Base-by-base conservation (phyloP, 2,888 invertebrate species). In the Drosophila yooni region DNA sequence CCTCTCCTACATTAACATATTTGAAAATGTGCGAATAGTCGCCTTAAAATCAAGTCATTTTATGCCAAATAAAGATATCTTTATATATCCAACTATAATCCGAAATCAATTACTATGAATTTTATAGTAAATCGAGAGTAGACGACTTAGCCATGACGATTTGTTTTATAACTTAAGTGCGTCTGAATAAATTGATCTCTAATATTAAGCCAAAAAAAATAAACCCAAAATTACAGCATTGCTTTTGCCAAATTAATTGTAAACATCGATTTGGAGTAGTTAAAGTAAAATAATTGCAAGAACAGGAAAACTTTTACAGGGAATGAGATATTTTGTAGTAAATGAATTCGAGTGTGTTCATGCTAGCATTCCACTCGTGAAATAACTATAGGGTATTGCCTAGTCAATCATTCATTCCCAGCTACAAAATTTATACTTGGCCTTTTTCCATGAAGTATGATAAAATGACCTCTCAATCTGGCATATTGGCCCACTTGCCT, bases 401-500 rank as follows among this genome's bases (percentile, higher is more conserved):
- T 25, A 65, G 70, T 60, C 51, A 31, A 48, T 31, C 51, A 51
- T 29, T 15, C 34, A 18, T 6, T 27, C 1, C 0, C 25, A 36
- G 21, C 46, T 10, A 13, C 27, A 11, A 46, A 31, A 60, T 34
- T 27, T 27, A 46, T 51, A 53, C 52, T 66, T 38, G 62, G 50
- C 63, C 43, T 29, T 71, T 50, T 71, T 70, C 70, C 50, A 68
- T 76, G 54, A 71, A 54, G 52, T 71, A 61, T 72, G 77, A 43
- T 75, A 59, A 57, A 62, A 36, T 54, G 58, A 56, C 56, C 71
- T 51, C 60, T 58, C 74, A 61, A 74, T 80, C 76, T 65, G 74
- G 61, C 82, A 74, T 54, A 67, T 74, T 74, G 74, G 66, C 62
- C 67, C 62, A 70, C 65, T 56, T 79, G 68, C 66, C 69, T 61